These are phyloP conservation scores for Cephus cinctus DNA, from an alignment of 1,140 invertebrate species.

Conservation along the genomic window DNA sequence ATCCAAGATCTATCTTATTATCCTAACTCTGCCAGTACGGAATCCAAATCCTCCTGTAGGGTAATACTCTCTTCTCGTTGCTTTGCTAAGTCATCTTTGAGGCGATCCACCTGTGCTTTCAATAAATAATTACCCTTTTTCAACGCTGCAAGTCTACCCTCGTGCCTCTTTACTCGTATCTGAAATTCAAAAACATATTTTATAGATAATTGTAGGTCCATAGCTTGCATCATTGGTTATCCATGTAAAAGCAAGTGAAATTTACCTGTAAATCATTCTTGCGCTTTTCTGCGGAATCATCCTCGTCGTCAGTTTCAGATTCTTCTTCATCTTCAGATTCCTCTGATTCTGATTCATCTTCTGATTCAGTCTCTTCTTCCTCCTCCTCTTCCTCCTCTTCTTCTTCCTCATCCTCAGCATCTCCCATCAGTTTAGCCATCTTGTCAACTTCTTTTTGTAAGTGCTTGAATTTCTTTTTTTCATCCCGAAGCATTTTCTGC, in stretches of 20 bases:
- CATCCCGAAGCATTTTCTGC: constrained; percentile 69
- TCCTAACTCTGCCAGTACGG: constrained; percentile 72
- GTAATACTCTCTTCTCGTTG: constrained; percentile 74
- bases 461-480: constrained; percentile 73
- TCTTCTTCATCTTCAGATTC: constrained; percentile 62
- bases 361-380: constrained; percentile 67
- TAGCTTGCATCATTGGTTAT: neutral
- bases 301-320: constrained; percentile 62
- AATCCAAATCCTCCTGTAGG: constrained; percentile 80
- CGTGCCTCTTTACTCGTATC: constrained; percentile 69
- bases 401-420: constrained; percentile 71
- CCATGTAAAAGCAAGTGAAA: neutral
- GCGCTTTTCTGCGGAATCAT: constrained; percentile 49
- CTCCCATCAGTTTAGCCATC: constrained; percentile 82
- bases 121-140: constrained; percentile 85
- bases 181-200: constrained; percentile 35
- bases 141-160: constrained; percentile 71
- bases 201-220: constrained; percentile 1
- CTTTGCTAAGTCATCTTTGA: constrained; percentile 81
- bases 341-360: constrained; percentile 58
- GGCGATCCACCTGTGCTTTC: constrained; percentile 79
- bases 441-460: constrained; percentile 86
- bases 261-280: constrained; percentile 43
- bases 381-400: constrained; percentile 57
- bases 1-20: constrained; percentile 32